Percentiles rank a stretch among this genome's conserved stretches.
phyloP scores from a whole-genome alignment of 2,888 invertebrate species.

The Cetonia aurata region DNA sequence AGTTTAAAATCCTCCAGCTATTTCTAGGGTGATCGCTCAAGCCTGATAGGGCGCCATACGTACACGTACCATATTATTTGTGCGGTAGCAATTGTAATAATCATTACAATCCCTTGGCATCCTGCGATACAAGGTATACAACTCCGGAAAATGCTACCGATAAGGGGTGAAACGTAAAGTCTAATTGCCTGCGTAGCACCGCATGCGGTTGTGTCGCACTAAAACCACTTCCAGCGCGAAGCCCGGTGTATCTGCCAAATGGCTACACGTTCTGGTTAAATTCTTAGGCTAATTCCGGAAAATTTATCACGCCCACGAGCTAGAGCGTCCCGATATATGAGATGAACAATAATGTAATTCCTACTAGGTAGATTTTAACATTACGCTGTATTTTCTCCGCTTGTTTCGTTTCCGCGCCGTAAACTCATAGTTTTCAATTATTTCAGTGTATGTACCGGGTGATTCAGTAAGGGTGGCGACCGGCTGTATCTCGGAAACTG shows the following conservation, averaged over 20 bases:
- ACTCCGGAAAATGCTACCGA: conserved; percentile 22
- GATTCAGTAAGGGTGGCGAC: too few species aligned
- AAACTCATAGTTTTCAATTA: too few species aligned
- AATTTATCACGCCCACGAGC: conserved; percentile 24
- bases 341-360: conserved; percentile 1
- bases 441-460: too few species aligned
- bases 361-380: neutral
- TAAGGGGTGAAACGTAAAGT: conserved; percentile 35
- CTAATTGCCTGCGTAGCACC: conserved; percentile 28
- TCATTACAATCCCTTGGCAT: conserved; percentile 32
- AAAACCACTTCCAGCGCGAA: conserved; percentile 20
- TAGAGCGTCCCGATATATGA: conserved; percentile 11
- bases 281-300: conserved; percentile 28
- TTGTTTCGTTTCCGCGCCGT: too few species aligned
- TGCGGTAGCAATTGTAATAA: conserved; percentile 26
- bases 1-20: too few species aligned
- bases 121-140: conserved; percentile 18
- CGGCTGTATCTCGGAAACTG: too few species aligned
- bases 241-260: conserved; percentile 11
- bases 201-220: conserved; percentile 10
- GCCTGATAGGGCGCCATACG: neutral
- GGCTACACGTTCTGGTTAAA: conserved; percentile 26
- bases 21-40: too few species aligned
- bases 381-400: too few species aligned
- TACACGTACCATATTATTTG: neutral